Evolutionary conservation across 2,888 invertebrate species (phyloP), one percentile per base, ranked within the genome.

Genomic region (Drosophila kanekoi): DNA sequence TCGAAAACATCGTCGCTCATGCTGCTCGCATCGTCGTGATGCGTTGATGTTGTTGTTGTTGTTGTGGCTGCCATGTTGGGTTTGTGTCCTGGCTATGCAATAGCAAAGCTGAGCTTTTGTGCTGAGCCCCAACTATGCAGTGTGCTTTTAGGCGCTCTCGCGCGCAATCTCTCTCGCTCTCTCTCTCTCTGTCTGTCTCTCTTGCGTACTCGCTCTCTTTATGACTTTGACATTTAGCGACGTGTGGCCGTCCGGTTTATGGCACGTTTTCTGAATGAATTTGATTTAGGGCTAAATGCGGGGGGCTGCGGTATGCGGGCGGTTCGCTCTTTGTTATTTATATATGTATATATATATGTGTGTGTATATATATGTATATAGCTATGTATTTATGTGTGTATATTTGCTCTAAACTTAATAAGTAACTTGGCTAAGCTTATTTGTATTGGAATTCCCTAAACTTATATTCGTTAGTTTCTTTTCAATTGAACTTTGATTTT

Each of bases 1-100:
- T 96, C 96, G 87, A 97, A 97, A 53, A 96, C 97, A 92, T 97
- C 96, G 92, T 97, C 96, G 89, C 96, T 96, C 94, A 96, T 96
- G 80, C 92, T 92, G 53, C 90, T 82, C 86, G 95, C 96, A 92
- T 96, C 96, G 81, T 96, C 96, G 44, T 66, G 86, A 51, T 65
- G 79, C 35, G 69, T 48, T 14, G 79, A 32, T 52, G 63, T 40
- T 38, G 62, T 45, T 51, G 75, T 67, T 48, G 61, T 62, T 58
- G 60, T 65, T 23, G 38, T 14, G 16, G 14, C 38, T 47, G 73
- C 70, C 75, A 72, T 73, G 14, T 33, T 59, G 23, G 56, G 88
- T 58, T 72, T 63, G 83, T 72, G 88, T 88, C 87, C 54, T 70
- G 28, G 65, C 81, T 78, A 56, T n/a, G 53, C 49, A 14, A 48